These are phyloP conservation scores for Odontocerum albicorne DNA, from an alignment of 2,888 invertebrate genomes.

Conservation along the genomic window DNA sequence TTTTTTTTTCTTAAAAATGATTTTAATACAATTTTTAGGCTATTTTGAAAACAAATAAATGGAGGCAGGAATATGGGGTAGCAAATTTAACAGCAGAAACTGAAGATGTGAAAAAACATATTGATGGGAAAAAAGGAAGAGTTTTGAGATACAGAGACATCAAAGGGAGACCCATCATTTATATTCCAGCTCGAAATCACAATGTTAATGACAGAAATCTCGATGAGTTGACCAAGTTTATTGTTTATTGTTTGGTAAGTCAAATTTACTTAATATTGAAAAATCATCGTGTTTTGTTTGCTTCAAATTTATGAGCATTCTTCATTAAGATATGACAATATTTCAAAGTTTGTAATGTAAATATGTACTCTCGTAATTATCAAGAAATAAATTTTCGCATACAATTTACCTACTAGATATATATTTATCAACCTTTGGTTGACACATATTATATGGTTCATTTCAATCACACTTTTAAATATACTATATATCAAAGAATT, in stretches of 20 bases:
- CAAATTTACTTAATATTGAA: too few species aligned
- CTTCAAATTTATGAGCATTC: too few species aligned
- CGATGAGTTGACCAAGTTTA: constrained; percentile 76
- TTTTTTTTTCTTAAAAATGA: too few species aligned
- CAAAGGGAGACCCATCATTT: constrained; percentile 72
- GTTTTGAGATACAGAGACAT: constrained; percentile 73
- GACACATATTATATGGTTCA: too few species aligned
- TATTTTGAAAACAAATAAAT: constrained; percentile 77
- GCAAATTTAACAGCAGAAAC: constrained; percentile 57
- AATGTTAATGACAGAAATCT: constrained; percentile 71
- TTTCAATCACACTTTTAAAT: too few species aligned
- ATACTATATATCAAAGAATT: too few species aligned
- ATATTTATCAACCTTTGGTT: too few species aligned
- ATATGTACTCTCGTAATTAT: too few species aligned
- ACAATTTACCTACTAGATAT: too few species aligned
- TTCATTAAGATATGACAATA: too few species aligned
- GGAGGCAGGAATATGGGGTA: constrained; percentile 75
- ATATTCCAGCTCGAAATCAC: constrained; percentile 78
- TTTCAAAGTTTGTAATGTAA: too few species aligned
- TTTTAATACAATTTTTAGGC: constrained; percentile 66
- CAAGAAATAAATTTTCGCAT: too few species aligned
- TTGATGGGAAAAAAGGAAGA: constrained; percentile 63
- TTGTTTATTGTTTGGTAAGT: constrained; percentile 72
- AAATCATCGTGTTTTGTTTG: not conserved
- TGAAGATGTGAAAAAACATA: constrained; percentile 59